Base-by-base conservation (phyloP, 2,797 vertebrate genomes). In the Sciurus carolinensis region DNA sequence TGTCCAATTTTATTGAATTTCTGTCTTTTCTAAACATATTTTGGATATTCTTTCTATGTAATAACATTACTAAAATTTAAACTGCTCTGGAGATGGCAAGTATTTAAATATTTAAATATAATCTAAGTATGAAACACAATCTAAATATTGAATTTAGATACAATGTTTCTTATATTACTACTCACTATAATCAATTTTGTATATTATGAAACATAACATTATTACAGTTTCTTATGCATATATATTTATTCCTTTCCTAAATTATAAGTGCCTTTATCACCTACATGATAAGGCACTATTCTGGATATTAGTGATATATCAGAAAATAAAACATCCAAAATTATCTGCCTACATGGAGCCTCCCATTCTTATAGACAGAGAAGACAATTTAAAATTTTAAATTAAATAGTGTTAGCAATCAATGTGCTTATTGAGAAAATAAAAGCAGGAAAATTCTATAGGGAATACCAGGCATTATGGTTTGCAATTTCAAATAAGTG, bases 31-130 rank as follows among this genome's bases (percentile, higher is more conserved):
- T 92, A 79, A 84, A 54, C 13, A 62, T 69, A 79, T 72, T 57
- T 92, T 88, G 64, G 69, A 11, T 54, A 73, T 89, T 86, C 33
- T 50, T 57, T 77, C 28, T 36, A 28, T 76, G 28, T 39, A 1
- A 39, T 52, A 54, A 30, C 18, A 69, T 52, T 64, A 72, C 72
- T 82, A 75, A 80, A 71, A 54, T 80, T 72, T 86, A 20, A 52
- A 72, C 12, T 66, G 36, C 36, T 52, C 20, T 62, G 14, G 52
- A 62, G 14, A 42, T 64, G 36, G n/a, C 57, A 71, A 85, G 2
- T 24, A 73, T 80, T 84, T 52, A 76, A 85, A 57, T 89, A 87
- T 57, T 80, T 81, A 90, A 81, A 67, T 90, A n/a, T 44, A 90
- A 57, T 28, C 59, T 69, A 7, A 28, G 81, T 39, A 54, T 39